Evolutionary conservation across 2,113 vertebrate genomes (phyloP), one percentile per base, ranked within the genome.

Genomic region (Etheostoma cragini): DNA sequence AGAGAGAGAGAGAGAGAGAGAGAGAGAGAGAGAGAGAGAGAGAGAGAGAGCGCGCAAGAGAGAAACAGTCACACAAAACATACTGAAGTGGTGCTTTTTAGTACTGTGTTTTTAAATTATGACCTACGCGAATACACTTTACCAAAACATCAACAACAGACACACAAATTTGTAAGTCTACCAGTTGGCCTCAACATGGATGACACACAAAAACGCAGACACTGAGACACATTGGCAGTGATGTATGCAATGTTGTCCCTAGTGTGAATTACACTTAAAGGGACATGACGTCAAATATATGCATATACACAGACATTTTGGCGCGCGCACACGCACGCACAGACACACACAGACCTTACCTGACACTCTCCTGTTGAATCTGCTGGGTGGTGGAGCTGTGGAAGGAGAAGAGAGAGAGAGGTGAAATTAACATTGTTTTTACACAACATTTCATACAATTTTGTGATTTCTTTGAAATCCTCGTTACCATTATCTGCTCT

Each of bases 361-460:
- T 95, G 98, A 99, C 88, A 98, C 97, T 96, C 98, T 96, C 93
- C 98, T 96, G 94, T 92, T 97, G 94, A 95, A 98, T 94, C 96
- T 95, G 91, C 94, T 96, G 83, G 97, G 95, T 90, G 96, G 91
- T 6, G 97, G 98, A 90, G 97, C 98, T 99, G 95, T 16, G 90
- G 91, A 89, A 61, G 86, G 54, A 91, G 42, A 85, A 85, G 54
- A 89, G 49, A 66, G 35, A 35, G 45, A 82, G 63, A 71, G 70
- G 35, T 21, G 49, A 71, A 68, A 76, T 91, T n/a, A 87, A 65
- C 22, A 72, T 11, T 63, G 54, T 79, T 62, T 76, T 73, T 33
- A 70, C 22, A 42, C 26, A 73, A 86, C 30, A 80, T 76, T 86
- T 79, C 67, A 75, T 57, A 62, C 3, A 10, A 78, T 64, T 72